phyloP scores from a whole-genome alignment of 2,888 invertebrate species.

The Sphaerophoria taeniata region DNA sequence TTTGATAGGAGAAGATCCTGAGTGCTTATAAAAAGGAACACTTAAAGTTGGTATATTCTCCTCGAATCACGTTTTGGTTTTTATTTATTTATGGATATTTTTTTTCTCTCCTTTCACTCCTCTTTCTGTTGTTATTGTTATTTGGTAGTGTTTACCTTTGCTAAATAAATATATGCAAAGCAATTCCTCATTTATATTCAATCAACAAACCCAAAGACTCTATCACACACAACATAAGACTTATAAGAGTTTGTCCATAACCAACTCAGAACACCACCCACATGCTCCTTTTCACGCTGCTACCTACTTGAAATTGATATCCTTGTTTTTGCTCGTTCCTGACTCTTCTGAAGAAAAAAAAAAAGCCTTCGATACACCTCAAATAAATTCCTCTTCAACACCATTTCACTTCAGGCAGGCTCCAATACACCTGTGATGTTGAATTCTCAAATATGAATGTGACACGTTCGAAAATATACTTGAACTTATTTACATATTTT shows the following conservation, averaged over 20 bases:
- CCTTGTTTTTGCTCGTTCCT: slow-evolving; percentile 43
- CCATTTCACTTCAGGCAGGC: slow-evolving; percentile 25
- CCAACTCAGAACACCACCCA: background rate
- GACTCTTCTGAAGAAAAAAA: background rate
- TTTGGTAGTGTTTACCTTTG: slow-evolving; percentile 13
- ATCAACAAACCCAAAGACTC: slow-evolving; percentile 59
- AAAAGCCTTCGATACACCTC: background rate
- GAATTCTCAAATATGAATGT: slow-evolving; percentile 64
- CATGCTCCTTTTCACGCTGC: background rate
- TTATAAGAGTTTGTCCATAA: background rate
- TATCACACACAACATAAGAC: slow-evolving; percentile 33
- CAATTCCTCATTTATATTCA: slow-evolving; percentile 65
- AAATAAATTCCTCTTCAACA: slow-evolving; percentile 68
- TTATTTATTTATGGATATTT: slow-evolving; percentile 15
- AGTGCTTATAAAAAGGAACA: background rate
- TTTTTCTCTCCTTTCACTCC: background rate
- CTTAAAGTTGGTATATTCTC: slow-evolving; percentile 15
- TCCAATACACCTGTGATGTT: slow-evolving; percentile 51
- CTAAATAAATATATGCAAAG: slow-evolving; percentile 36
- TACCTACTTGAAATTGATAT: slow-evolving; percentile 42
- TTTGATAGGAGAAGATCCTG: background rate
- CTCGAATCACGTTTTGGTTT: slow-evolving; percentile 25
- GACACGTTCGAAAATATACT: slow-evolving; percentile 61
- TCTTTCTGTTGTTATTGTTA: slow-evolving; percentile 9
- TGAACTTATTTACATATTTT: slow-evolving; percentile 70